Evolutionary conservation across 2,113 vertebrate species (phyloP).

Genomic region (Pteronura brasiliensis): DNA sequence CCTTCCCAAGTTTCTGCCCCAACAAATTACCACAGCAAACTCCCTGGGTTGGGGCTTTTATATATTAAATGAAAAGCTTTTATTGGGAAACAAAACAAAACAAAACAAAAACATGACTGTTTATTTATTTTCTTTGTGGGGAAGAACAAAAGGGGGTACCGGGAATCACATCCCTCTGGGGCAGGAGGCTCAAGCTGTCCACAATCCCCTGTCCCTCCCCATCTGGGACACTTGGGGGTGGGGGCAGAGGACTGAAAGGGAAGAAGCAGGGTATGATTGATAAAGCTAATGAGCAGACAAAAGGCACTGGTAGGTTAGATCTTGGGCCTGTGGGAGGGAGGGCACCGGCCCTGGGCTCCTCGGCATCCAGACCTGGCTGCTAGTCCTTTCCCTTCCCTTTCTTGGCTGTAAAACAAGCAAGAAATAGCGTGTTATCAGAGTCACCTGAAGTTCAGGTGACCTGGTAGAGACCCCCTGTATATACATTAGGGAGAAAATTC

Average conservation of each 20-base stretch:
- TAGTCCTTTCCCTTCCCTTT: constrained; percentile 90
- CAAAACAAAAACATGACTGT: not conserved
- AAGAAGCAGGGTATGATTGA: constrained; percentile 48
- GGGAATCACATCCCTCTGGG: not conserved
- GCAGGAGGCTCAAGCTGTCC: not conserved
- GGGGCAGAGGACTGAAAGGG: not conserved
- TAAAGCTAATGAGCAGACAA: constrained; percentile 78
- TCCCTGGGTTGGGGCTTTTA: constrained; percentile 70
- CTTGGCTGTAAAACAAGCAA: constrained; percentile 84
- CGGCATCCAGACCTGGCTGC: not conserved
- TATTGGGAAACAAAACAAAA: constrained; percentile 53
- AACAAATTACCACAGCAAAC: constrained; percentile 56
- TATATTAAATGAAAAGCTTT: constrained; percentile 74
- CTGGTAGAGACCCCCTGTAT: too few relatives aligned
- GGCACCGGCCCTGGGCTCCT: not conserved
- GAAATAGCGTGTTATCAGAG: constrained; percentile 43
- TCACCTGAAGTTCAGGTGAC: too few relatives aligned
- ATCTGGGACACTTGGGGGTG: constrained; percentile 10
- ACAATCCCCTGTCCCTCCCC: not conserved
- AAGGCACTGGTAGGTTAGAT: constrained; percentile 74
- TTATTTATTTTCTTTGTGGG: constrained; percentile 51
- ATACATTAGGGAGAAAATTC: not conserved
- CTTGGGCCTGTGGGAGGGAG: not conserved
- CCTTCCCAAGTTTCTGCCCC: not conserved
- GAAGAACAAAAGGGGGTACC: not conserved